These are phyloP conservation scores for Priocnemis perturbator DNA, from an alignment of 2,888 invertebrate genomes.

Conservation along the genomic window DNA sequence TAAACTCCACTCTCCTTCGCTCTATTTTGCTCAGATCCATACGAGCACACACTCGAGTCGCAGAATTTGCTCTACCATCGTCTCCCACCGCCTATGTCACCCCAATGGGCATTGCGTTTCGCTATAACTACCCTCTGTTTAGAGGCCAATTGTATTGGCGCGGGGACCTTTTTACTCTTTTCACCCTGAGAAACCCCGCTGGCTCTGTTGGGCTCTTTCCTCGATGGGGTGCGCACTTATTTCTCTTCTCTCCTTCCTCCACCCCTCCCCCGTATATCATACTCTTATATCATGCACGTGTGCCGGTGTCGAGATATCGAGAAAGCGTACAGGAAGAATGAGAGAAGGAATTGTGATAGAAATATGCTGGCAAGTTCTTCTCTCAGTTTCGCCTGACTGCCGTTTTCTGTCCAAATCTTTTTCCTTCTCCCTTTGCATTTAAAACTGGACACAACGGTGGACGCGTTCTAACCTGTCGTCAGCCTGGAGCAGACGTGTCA, in stretches of 20 bases:
- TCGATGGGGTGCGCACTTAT: slow-evolving; percentile 51
- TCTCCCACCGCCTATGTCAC: slow-evolving; percentile 26
- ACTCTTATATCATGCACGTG: slow-evolving; percentile 11
- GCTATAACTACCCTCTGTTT: slow-evolving; percentile 70
- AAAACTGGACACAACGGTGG: too few species aligned
- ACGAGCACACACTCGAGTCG: slow-evolving; percentile 12
- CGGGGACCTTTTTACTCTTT: slow-evolving; percentile 61
- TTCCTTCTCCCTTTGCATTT: too few species aligned
- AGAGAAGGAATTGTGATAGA: too few species aligned
- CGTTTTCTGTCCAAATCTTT: too few species aligned
- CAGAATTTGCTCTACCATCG: not conserved
- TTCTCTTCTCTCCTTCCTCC: slow-evolving; percentile 26
- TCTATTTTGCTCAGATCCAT: too few species aligned
- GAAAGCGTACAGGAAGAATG: too few species aligned
- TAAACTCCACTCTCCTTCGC: slow-evolving; percentile 20
- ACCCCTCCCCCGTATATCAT: slow-evolving; percentile 19
- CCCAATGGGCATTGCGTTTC: slow-evolving; percentile 60
- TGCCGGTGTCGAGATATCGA: slow-evolving; percentile 5
- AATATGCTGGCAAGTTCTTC: too few species aligned
- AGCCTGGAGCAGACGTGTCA: too few species aligned
- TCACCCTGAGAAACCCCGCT: slow-evolving; percentile 65
- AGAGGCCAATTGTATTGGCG: slow-evolving; percentile 66
- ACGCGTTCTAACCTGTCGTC: too few species aligned
- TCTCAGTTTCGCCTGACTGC: too few species aligned
- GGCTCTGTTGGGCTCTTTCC: slow-evolving; percentile 64